phyloP scores from a whole-genome alignment of 2,888 invertebrate species.

The Rotaria sp. region DNA sequence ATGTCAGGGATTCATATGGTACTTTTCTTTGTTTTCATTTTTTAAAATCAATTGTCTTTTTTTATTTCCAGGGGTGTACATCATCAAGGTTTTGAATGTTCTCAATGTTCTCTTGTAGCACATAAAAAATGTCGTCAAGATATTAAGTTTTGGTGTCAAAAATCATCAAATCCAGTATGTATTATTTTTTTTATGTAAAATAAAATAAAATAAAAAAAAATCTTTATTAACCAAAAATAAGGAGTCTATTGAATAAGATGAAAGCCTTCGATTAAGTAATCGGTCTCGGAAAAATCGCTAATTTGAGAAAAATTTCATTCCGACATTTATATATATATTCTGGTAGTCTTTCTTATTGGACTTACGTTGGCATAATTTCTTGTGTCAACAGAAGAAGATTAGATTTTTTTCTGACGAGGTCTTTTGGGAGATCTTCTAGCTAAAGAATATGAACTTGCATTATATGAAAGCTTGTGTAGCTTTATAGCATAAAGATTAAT shows the following conservation, averaged over 20 bases:
- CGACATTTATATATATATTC: too few species aligned
- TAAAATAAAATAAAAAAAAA: too few species aligned
- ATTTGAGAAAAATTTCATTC: too few species aligned
- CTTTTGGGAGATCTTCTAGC: too few species aligned
- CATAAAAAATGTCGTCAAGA: not conserved
- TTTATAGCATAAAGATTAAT: too few species aligned
- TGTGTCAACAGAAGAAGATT: too few species aligned
- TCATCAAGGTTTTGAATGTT: constrained; percentile 11
- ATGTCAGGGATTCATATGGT: not conserved
- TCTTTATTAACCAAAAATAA: not conserved
- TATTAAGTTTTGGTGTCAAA: not conserved
- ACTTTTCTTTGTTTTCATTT: not conserved
- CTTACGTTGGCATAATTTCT: too few species aligned
- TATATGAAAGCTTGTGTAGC: too few species aligned
- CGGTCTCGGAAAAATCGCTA: too few species aligned
- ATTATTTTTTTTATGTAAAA: not conserved
- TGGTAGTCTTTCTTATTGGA: too few species aligned
- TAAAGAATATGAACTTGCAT: too few species aligned
- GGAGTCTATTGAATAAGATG: not conserved
- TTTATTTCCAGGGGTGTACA: not conserved
- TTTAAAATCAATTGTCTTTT: not conserved
- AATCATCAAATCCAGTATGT: not conserved
- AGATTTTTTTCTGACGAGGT: too few species aligned
- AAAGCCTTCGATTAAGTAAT: not conserved
- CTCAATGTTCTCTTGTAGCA: not conserved